phyloP scores from a whole-genome alignment of 2,797 vertebrate genomes.

The Amphiprion clarkii region DNA sequence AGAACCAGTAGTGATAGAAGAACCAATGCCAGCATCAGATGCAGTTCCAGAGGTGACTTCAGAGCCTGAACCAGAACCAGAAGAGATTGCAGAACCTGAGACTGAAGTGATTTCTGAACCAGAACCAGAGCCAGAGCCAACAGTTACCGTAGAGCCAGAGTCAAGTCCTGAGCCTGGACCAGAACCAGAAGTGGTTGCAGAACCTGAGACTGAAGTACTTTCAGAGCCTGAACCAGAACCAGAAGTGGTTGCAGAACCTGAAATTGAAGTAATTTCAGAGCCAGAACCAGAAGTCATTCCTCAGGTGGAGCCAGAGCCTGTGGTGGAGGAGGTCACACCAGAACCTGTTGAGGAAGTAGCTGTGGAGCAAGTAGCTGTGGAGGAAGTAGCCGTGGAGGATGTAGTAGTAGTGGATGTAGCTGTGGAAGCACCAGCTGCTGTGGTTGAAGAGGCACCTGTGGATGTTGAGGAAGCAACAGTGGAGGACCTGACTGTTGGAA shows the following conservation, averaged over 20 bases:
- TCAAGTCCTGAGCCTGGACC: too few relatives aligned
- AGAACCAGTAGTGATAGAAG: slow-evolving; percentile 3
- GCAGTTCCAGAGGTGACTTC: slow-evolving; percentile 1
- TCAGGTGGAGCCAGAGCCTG: slow-evolving; percentile 15
- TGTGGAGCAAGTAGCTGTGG: slow-evolving; percentile 28
- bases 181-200: background rate
- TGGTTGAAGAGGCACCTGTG: slow-evolving; percentile 4
- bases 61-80: slow-evolving; percentile 8
- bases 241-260: background rate
- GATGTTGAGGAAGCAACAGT: slow-evolving; percentile 38
- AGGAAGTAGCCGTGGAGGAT: slow-evolving; percentile 42
- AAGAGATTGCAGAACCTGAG: slow-evolving; percentile 12
- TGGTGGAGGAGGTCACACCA: slow-evolving; percentile 19
- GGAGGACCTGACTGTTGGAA: slow-evolving; percentile 32
- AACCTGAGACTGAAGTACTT: background rate
- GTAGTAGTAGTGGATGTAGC: slow-evolving; percentile 7
- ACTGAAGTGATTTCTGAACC: slow-evolving; percentile 1
- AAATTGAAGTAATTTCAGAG: background rate
- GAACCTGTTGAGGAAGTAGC: slow-evolving; percentile 12
- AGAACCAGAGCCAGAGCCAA: background rate
- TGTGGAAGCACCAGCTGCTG: slow-evolving; percentile 28
- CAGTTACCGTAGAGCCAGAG: too few relatives aligned
- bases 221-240: slow-evolving; percentile 17
- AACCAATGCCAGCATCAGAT: slow-evolving; percentile 14
- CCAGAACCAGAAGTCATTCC: slow-evolving; percentile 13